A percentile compares a stretch with the other conserved stretches of the same genome.
These are phyloP conservation scores for Sphaeridia pumilis DNA, from an alignment of 2,888 invertebrate genomes.

Conservation along the genomic window DNA sequence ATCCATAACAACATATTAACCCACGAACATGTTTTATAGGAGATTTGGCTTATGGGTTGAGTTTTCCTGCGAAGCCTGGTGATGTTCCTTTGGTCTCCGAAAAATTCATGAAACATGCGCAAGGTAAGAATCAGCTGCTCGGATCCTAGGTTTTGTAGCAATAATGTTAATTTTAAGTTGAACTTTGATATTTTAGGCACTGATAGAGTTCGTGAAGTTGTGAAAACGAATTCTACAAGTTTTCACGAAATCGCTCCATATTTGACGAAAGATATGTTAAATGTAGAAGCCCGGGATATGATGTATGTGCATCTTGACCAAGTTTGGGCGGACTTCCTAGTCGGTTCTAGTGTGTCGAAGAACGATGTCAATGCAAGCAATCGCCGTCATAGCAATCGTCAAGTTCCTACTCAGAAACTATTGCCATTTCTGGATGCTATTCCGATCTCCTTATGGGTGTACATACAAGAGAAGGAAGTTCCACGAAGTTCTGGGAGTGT, in stretches of 20 bases:
- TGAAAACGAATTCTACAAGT: slow-evolving; percentile 17
- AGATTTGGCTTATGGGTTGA: slow-evolving; percentile 53
- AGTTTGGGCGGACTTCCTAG: slow-evolving; percentile 84
- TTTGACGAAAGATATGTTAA: slow-evolving; percentile 46
- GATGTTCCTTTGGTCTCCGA: slow-evolving; percentile 70
- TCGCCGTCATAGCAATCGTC: not conserved
- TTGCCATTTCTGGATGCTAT: slow-evolving; percentile 68
- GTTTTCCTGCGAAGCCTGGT: slow-evolving; percentile 56
- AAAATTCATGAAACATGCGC: slow-evolving; percentile 60
- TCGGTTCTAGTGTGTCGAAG: slow-evolving; percentile 51
- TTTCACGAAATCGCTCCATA: slow-evolving; percentile 24
- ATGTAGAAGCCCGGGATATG: slow-evolving; percentile 75
- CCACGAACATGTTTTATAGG: no score
- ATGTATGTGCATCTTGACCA: slow-evolving; percentile 82
- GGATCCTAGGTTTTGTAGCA: not conserved
- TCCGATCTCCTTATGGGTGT: slow-evolving; percentile 73
- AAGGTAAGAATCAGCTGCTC: slow-evolving; percentile 12
- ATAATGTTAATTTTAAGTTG: not conserved
- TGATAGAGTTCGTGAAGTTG: slow-evolving; percentile 16
- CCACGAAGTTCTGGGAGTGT: no score
- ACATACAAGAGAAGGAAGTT: slow-evolving; percentile 23
- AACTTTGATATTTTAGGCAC: slow-evolving; percentile 10
- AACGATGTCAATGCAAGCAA: not conserved
- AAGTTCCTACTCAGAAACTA: slow-evolving; percentile 1
- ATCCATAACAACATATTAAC: no score